These are phyloP conservation scores for Brachyalestes nurse DNA, from an alignment of 2,797 vertebrate species.

Conservation along the genomic window DNA sequence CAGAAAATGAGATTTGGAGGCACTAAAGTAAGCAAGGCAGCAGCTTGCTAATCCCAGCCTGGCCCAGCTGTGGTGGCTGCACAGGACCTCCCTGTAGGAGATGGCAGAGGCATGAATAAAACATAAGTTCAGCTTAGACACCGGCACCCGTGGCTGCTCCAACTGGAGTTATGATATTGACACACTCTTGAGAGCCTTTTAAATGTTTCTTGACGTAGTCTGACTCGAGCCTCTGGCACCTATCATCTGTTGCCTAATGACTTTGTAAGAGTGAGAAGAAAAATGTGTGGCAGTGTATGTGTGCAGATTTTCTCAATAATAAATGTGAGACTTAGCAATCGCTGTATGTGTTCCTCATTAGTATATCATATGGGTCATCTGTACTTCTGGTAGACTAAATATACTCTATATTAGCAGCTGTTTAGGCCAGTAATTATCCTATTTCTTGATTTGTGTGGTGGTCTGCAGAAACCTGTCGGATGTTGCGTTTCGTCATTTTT, in stretches of 20 bases:
- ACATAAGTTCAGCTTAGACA: conserved; percentile 50
- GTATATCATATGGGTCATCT: not conserved
- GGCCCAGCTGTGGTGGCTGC: conserved; percentile 39
- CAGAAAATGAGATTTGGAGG: conserved; percentile 49
- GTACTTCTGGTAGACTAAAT: not conserved
- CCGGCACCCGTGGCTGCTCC: conserved; percentile 37
- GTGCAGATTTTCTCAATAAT: conserved; percentile 17
- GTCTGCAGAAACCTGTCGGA: too few species aligned
- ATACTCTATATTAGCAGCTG: too few species aligned
- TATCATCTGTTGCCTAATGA: conserved; percentile 42
- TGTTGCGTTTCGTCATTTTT: too few species aligned
- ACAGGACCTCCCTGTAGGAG: conserved; percentile 40
- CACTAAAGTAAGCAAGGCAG: conserved; percentile 45
- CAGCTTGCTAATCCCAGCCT: conserved; percentile 40
- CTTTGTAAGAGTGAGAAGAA: conserved; percentile 20
- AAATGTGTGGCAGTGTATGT: not conserved
- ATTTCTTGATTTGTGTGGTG: too few species aligned
- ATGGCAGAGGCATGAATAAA: conserved; percentile 49
- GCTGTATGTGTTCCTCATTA: not conserved
- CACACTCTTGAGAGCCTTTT: conserved; percentile 21
- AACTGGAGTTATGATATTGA: conserved; percentile 42
- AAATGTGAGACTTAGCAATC: not conserved
- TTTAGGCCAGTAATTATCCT: too few species aligned
- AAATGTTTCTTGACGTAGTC: conserved; percentile 45
- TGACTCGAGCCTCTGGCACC: conserved; percentile 41